Evolutionary conservation across 2,888 invertebrate species (phyloP).

Genomic region (Endotricha flammealis): DNA sequence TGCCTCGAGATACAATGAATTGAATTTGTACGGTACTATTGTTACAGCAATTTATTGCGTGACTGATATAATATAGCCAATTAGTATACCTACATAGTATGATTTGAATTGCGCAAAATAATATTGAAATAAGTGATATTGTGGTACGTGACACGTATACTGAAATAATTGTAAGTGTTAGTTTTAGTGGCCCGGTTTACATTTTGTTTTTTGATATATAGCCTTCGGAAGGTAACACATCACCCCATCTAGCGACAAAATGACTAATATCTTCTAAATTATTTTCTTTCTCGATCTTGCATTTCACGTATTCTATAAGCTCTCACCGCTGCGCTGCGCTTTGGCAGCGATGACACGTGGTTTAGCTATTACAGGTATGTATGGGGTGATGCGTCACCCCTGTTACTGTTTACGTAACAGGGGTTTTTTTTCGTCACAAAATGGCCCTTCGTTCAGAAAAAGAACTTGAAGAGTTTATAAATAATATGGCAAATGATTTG

Average conservation of each 20-base stretch:
- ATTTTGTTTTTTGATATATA: too few species aligned
- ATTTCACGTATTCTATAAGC: too few species aligned
- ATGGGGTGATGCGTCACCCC: constrained; percentile 8
- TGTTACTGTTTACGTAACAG: constrained; percentile 9
- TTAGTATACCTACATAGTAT: constrained; percentile 35
- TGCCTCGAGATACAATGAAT: constrained; percentile 62
- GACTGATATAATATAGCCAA: constrained; percentile 49
- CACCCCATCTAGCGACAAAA: not conserved
- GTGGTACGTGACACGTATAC: constrained; percentile 10
- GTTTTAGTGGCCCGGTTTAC: not conserved
- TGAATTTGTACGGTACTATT: constrained; percentile 66
- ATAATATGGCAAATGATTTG: constrained; percentile 1
- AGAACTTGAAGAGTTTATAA: not conserved
- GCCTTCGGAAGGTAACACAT: constrained; percentile 21
- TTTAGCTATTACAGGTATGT: constrained; percentile 3
- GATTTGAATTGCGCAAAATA: constrained; percentile 29
- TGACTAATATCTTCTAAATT: not conserved
- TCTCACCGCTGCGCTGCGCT: not conserved
- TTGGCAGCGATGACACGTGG: constrained; percentile 1
- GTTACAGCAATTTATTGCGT: constrained; percentile 52
- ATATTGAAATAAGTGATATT: constrained; percentile 28
- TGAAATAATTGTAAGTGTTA: constrained; percentile 2
- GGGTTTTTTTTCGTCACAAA: not conserved
- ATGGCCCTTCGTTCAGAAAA: not conserved
- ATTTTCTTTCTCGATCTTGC: not conserved